Percentiles rank a stretch among this genome's conserved stretches.
Evolutionary conservation across 1,140 invertebrate genomes (phyloP).

Genomic region (Rhyacophila brunnea): DNA sequence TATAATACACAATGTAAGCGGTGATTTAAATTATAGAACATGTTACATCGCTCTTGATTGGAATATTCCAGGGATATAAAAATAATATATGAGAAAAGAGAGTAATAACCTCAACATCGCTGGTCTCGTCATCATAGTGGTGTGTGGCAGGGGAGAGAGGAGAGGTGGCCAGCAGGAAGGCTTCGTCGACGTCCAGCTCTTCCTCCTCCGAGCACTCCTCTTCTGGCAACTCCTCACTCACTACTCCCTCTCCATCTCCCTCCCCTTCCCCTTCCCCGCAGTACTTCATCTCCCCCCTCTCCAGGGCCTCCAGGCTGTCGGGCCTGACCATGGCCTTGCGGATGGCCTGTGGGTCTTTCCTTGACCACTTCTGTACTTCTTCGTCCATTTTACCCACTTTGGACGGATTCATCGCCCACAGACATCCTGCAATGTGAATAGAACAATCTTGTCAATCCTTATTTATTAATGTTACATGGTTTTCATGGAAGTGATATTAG

Average conservation of each 20-base stretch:
- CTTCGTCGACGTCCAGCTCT: conserved; percentile 48
- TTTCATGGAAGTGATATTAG: no score
- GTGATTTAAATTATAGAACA: background rate
- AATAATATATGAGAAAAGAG: conserved; percentile 8
- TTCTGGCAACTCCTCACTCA: conserved; percentile 38
- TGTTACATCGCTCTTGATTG: background rate
- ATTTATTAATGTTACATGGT: no score
- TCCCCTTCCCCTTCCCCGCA: conserved; percentile 56
- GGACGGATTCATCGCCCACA: conserved; percentile 95
- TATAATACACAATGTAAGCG: background rate
- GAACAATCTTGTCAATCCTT: no score
- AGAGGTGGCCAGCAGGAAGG: conserved; percentile 52
- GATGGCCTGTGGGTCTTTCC: conserved; percentile 85
- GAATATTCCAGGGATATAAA: background rate
- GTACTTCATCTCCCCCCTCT: conserved; percentile 83
- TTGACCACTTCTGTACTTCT: conserved; percentile 94
- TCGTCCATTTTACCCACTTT: conserved; percentile 96
- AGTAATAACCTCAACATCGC: conserved; percentile 57
- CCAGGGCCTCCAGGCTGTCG: conserved; percentile 76
- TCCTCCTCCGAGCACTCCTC: conserved; percentile 49
- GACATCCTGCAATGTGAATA: conserved; percentile 64
- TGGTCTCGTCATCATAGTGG: conserved; percentile 57
- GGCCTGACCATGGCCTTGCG: conserved; percentile 89
- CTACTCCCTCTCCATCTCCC: conserved; percentile 47
- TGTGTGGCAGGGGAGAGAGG: conserved; percentile 46